These are phyloP conservation scores for Perodicticus potto DNA, from an alignment of 2,797 vertebrate genomes.

Conservation along the genomic window DNA sequence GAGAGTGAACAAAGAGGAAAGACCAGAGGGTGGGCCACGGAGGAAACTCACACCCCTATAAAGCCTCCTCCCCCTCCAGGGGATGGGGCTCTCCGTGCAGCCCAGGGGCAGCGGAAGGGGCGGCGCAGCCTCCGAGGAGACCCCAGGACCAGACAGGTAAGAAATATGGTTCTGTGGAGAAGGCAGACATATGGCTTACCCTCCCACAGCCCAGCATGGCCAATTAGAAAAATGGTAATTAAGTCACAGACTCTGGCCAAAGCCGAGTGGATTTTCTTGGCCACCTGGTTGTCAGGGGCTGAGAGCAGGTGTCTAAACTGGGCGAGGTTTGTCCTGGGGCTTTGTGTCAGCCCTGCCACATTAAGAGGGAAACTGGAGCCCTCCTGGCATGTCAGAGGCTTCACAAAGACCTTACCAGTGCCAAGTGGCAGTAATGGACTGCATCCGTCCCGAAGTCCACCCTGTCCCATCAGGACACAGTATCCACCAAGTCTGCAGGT, in stretches of 20 bases:
- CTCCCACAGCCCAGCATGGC: fast-evolving
- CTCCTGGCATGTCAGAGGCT: neutral
- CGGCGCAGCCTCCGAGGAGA: neutral
- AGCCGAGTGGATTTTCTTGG: neutral
- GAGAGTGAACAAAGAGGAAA: neutral
- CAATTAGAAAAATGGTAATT: neutral
- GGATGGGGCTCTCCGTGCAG: too few relatives aligned
- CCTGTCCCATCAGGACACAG: neutral
- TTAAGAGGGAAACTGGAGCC: neutral
- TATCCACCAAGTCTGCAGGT: neutral
- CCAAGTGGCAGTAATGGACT: neutral
- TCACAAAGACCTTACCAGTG: fast-evolving
- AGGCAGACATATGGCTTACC: neutral
- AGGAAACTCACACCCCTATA: fast-evolving
- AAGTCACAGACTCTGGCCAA: neutral
- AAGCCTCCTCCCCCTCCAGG: neutral
- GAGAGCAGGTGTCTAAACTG: neutral
- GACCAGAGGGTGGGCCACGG: neutral
- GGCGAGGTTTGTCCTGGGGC: neutral
- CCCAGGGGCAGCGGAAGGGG: neutral
- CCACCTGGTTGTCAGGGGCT: neutral
- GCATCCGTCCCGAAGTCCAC: neutral
- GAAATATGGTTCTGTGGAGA: fast-evolving
- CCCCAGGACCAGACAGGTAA: neutral
- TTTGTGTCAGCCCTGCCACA: neutral